phyloP scores from a whole-genome alignment of 2,113 vertebrate species.

The Nematolebias whitei region DNA sequence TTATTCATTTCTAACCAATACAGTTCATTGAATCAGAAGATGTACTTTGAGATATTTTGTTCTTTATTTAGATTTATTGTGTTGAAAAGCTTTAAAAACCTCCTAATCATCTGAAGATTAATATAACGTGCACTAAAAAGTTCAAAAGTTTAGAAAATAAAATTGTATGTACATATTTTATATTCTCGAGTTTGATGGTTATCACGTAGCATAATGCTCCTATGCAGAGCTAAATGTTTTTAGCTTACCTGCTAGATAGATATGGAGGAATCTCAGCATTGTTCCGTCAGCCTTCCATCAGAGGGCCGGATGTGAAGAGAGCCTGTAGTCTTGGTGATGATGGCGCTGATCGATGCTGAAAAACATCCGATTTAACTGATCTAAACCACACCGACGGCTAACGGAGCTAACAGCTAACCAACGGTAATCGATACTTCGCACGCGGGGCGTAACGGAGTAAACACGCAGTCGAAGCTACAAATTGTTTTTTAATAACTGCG shows the following conservation, averaged over 20 bases:
- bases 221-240: not conserved
- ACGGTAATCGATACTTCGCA: too few species aligned
- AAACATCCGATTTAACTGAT: conserved; percentile 41
- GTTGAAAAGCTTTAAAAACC: too few species aligned
- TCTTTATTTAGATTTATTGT: too few species aligned
- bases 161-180: too few species aligned
- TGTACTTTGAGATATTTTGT: not conserved
- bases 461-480: too few species aligned
- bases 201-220: not conserved
- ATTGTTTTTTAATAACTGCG: not conserved
- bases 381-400: not conserved
- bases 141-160: too few species aligned
- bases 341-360: conserved; percentile 9
- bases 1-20: too few species aligned
- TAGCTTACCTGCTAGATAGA: conserved; percentile 69
- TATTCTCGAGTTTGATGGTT: too few species aligned
- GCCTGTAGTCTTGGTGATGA: conserved; percentile 9
- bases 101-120: too few species aligned
- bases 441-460: too few species aligned
- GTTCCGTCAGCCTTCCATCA: conserved; percentile 65
- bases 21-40: too few species aligned
- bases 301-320: conserved; percentile 18
- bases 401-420: conserved; percentile 32
- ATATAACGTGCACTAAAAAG: too few species aligned
- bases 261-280: conserved; percentile 67